Conservation (phyloP, 2,113 vertebrate species). For the Plotosus lineatus region DNA sequence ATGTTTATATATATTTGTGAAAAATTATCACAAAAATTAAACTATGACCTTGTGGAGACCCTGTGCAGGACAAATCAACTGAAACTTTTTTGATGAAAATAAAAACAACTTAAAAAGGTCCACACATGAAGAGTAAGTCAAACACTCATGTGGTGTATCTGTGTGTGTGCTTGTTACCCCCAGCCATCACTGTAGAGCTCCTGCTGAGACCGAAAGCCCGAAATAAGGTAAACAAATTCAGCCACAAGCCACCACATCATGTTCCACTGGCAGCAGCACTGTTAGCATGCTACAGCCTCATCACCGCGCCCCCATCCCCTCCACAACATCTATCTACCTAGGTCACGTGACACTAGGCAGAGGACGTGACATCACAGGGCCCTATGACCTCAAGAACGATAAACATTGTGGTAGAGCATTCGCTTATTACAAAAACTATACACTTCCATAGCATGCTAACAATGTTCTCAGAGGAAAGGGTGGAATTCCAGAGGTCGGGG, state of each 20-base stretch:
- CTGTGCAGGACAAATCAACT: neutral
- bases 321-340: neutral
- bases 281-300: slow-evolving; percentile 52
- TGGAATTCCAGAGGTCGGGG: slow-evolving; percentile 42
- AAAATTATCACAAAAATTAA: neutral
- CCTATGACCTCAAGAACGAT: slow-evolving; percentile 36
- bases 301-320: slow-evolving; percentile 44
- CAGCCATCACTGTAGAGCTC: slow-evolving; percentile 47
- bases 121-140: neutral
- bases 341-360: slow-evolving; percentile 44
- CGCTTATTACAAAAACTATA: neutral
- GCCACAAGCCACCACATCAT: slow-evolving; percentile 47
- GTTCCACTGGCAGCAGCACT: slow-evolving; percentile 50
- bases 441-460: slow-evolving; percentile 15
- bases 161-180: slow-evolving; percentile 1
- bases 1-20: neutral
- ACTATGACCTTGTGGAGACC: neutral
- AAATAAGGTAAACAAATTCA: slow-evolving; percentile 60
- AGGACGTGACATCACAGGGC: slow-evolving; percentile 53
- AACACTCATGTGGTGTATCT: neutral
- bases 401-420: neutral
- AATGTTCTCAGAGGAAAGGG: neutral
- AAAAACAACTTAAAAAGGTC: neutral
- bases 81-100: neutral
- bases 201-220: slow-evolving; percentile 64